These are phyloP conservation scores for Agriotes lineatus DNA, from an alignment of 2,888 invertebrate species.

Conservation along the genomic window DNA sequence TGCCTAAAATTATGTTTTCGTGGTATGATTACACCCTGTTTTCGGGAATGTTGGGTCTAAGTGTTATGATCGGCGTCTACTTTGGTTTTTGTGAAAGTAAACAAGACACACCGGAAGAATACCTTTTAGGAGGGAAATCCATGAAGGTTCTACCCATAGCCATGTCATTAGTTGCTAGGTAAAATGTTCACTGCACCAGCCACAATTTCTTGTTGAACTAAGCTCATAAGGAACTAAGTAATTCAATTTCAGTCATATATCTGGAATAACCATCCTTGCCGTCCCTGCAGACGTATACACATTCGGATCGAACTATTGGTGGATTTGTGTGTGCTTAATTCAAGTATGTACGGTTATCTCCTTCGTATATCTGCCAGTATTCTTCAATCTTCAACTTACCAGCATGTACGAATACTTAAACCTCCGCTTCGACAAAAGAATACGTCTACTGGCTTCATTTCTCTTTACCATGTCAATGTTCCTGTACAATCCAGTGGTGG, in stretches of 20 bases:
- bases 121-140: slow-evolving; percentile 75
- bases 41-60: slow-evolving; percentile 64
- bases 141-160: slow-evolving; percentile 78
- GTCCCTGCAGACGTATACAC: slow-evolving; percentile 82
- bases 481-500: slow-evolving; percentile 74
- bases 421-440: slow-evolving; percentile 73
- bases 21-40: slow-evolving; percentile 55
- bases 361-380: slow-evolving; percentile 73
- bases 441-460: slow-evolving; percentile 72
- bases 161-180: slow-evolving; percentile 79
- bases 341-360: slow-evolving; percentile 56
- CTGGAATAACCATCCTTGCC: slow-evolving; percentile 80
- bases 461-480: slow-evolving; percentile 72
- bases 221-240: slow-evolving; percentile 68
- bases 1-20: slow-evolving; percentile 22
- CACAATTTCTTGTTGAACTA: slow-evolving; percentile 79
- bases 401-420: slow-evolving; percentile 79
- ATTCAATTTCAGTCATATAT: slow-evolving; percentile 72
- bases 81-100: slow-evolving; percentile 67
- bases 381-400: slow-evolving; percentile 77
- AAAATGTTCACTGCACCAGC: slow-evolving; percentile 28
- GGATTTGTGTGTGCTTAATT: slow-evolving; percentile 65
- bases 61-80: slow-evolving; percentile 68
- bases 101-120: slow-evolving; percentile 73
- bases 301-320: slow-evolving; percentile 76